These are phyloP conservation scores for Drosophila nr. perissopoda DNA, from an alignment of 2,888 invertebrate species.

Conservation along the genomic window DNA sequence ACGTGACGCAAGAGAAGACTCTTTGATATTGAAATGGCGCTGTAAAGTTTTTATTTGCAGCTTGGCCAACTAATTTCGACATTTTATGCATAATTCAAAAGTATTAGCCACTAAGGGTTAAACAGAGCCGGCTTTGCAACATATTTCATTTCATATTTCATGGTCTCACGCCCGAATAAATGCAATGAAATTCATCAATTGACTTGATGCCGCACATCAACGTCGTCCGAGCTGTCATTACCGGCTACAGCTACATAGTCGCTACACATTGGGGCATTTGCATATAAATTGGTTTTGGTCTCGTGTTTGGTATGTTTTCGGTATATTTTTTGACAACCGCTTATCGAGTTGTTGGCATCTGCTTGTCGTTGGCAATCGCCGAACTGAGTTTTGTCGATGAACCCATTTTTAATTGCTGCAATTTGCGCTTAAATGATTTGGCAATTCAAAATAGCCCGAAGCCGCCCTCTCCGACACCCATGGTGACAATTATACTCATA, in stretches of 20 bases:
- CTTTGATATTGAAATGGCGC: slow-evolving; percentile 80
- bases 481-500: slow-evolving; percentile 80
- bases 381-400: slow-evolving; percentile 41
- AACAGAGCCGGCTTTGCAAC: slow-evolving; percentile 31
- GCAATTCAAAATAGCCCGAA: slow-evolving; percentile 58
- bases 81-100: slow-evolving; percentile 76
- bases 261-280: slow-evolving; percentile 65
- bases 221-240: slow-evolving; percentile 35
- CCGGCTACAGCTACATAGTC: slow-evolving; percentile 32
- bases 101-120: slow-evolving; percentile 66
- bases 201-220: slow-evolving; percentile 53
- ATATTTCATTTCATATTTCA: slow-evolving; percentile 70
- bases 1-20: slow-evolving; percentile 30
- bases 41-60: slow-evolving; percentile 60
- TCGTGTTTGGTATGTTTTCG: slow-evolving; percentile 48
- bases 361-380: slow-evolving; percentile 61
- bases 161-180: slow-evolving; percentile 75
- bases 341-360: slow-evolving; percentile 71
- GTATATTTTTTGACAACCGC: slow-evolving; percentile 53
- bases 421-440: slow-evolving; percentile 75
- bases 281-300: slow-evolving; percentile 82
- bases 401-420: slow-evolving; percentile 70
- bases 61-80: slow-evolving; percentile 64
- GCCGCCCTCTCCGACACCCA: slow-evolving; percentile 69
- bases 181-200: slow-evolving; percentile 78